A percentile compares a stretch with the other conserved stretches of the same genome.
These are phyloP conservation scores for Drosophila repletoides DNA, from an alignment of 1,140 invertebrate species.

Conservation along the genomic window DNA sequence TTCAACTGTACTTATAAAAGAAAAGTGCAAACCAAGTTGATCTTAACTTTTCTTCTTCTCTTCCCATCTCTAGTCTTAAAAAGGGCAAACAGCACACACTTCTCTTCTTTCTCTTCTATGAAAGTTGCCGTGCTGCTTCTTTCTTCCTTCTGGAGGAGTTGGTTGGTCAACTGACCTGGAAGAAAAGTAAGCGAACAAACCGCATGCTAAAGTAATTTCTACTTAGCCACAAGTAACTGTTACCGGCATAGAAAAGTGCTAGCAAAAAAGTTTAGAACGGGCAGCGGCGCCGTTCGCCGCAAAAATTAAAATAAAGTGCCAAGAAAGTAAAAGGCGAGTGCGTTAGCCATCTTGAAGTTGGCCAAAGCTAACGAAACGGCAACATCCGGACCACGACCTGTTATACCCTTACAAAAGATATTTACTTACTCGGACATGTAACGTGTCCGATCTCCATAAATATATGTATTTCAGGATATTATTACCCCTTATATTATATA, in stretches of 20 bases:
- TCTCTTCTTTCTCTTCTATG: not conserved
- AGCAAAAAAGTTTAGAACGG: conserved; percentile 48
- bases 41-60: too few relatives aligned
- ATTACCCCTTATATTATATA: too few relatives aligned
- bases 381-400: conserved; percentile 25
- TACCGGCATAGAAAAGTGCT: conserved; percentile 35
- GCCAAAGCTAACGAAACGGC: conserved; percentile 15
- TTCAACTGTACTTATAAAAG: too few relatives aligned
- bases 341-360: conserved; percentile 56
- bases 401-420: not conserved
- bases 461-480: too few relatives aligned
- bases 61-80: too few relatives aligned
- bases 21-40: too few relatives aligned
- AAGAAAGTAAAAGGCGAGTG: conserved; percentile 73
- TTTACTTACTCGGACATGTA: too few relatives aligned
- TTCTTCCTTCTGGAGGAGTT: not conserved
- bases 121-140: too few relatives aligned
- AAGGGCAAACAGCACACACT: not conserved
- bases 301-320: conserved; percentile 78
- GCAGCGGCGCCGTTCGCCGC: conserved; percentile 37
- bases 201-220: conserved; percentile 67
- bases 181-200: conserved; percentile 37
- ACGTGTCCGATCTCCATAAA: too few relatives aligned
- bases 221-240: conserved; percentile 65
- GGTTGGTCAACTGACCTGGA: conserved; percentile 38